phyloP scores from a whole-genome alignment of 2,113 vertebrate species.

The Brevimyrus niger region DNA sequence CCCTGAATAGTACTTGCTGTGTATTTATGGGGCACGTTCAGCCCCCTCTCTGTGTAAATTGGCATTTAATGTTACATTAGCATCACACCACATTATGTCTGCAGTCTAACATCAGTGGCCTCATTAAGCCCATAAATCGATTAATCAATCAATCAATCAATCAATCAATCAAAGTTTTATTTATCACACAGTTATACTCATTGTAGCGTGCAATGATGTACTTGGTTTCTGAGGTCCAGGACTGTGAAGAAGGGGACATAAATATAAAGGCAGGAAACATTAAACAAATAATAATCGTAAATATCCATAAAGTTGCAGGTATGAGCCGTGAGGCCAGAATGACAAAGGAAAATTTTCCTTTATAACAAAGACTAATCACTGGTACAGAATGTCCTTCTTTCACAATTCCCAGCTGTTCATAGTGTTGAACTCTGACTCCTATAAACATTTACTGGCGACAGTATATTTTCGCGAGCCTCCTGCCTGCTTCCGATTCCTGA shows the following conservation, averaged over 20 bases:
- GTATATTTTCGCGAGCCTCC: neutral
- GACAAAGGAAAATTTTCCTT: neutral
- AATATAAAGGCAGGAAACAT: neutral
- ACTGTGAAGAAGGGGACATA: neutral
- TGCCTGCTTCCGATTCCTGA: neutral
- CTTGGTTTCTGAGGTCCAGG: neutral
- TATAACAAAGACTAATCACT: neutral
- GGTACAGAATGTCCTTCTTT: neutral
- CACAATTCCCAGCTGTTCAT: neutral
- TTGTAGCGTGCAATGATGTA: neutral
- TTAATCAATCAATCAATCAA: neutral
- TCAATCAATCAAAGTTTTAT: neutral
- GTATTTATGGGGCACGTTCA: neutral
- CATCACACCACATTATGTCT: neutral
- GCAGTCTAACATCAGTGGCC: neutral
- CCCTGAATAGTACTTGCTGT: neutral
- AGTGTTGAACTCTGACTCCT: neutral
- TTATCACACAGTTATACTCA: neutral
- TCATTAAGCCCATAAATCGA: neutral
- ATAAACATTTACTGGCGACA: neutral
- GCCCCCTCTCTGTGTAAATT: neutral
- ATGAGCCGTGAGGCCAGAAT: neutral
- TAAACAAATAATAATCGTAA: neutral
- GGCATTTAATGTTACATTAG: neutral
- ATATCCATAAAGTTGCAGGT: neutral